These are phyloP conservation scores for Helleia helle DNA, from an alignment of 2,888 invertebrate genomes.

Conservation along the genomic window DNA sequence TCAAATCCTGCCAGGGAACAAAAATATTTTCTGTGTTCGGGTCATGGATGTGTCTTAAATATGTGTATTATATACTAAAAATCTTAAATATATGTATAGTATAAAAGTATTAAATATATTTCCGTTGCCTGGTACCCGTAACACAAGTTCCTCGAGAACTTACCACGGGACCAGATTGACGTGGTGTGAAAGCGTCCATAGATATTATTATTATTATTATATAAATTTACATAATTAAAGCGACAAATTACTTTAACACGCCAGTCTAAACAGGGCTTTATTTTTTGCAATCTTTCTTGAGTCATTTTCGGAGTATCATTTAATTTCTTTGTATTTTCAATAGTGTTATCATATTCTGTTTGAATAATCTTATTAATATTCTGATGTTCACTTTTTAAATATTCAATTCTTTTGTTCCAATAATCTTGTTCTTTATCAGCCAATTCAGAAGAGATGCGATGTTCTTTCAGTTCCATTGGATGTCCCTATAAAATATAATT, in stretches of 20 bases:
- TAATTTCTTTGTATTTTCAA: conserved; percentile 38
- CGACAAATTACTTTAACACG: conserved; percentile 39
- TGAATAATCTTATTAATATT: conserved; percentile 56
- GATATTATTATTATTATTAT: too few species aligned
- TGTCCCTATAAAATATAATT: conserved; percentile 11
- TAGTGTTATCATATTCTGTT: conserved; percentile 50
- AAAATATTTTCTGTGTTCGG: too few species aligned
- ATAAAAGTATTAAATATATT: too few species aligned
- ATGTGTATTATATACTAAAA: too few species aligned
- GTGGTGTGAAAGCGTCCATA: too few species aligned
- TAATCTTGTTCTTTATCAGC: conserved; percentile 43
- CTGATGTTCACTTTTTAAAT: conserved; percentile 53
- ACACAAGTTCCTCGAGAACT: too few species aligned
- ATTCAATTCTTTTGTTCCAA: conserved; percentile 52
- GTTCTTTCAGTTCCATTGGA: conserved; percentile 24
- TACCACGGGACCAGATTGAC: too few species aligned
- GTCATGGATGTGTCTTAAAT: too few species aligned
- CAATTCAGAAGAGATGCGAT: conserved; percentile 27
- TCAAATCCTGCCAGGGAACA: too few species aligned
- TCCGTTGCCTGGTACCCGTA: too few species aligned
- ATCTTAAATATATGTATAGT: too few species aligned
- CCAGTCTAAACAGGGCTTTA: conserved; percentile 55
- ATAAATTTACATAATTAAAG: neutral
- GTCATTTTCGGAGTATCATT: conserved; percentile 37
- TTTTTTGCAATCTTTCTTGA: conserved; percentile 41